Base-by-base conservation (phyloP, 2,113 vertebrate species). In the Dromaius novaehollandiae region DNA sequence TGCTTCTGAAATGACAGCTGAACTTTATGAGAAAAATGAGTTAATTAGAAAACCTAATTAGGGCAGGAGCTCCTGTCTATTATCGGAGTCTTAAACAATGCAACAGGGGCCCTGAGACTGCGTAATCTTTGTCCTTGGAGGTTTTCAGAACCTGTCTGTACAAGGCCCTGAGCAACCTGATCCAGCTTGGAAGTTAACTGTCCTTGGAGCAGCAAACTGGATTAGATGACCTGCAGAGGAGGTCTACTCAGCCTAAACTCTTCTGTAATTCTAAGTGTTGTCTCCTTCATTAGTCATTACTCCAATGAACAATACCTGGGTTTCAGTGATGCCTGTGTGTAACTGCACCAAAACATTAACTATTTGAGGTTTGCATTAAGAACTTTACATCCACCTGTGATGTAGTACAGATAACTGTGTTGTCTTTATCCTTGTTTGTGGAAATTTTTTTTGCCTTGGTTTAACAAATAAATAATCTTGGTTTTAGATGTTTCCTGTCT, bases 41-140 rank as follows among this genome's bases (percentile, higher is more conserved):
- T 40, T 64, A 25, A 5, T 82, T 24, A 77, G 32, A 51, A 28
- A 15, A 26, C 15, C 20, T 87, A 28, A 13, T 76, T 53, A 76
- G 63, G 38, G 24, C 63, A 25, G 42, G 51, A 64, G 2, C 38
- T 93, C 26, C 42, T 44, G 21, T 10, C 74, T 36, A 12, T 81
- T 63, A 25, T 44, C 6, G 22, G 15, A 65, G 48, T 55, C 82
- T 73, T 68, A 32, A 82, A 53, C 5, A 2, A 38, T 87, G 78
- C 16, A 84, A 24, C 3, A 1, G 28, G 11, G 7, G 4, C 26
- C 34, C 16, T 20, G 2, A 0, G 9, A 66, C 16, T 0, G 0
- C 8, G 14, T 79, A 40, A 40, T 58, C 32, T 82, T 71, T 32
- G 28, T 53, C 79, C 56, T 48, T 85, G 24, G 44, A 5, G 77